Percentiles rank a stretch among this genome's conserved stretches.
Conservation (phyloP, 1,140 invertebrate species). For the Apis cerana region DNA sequence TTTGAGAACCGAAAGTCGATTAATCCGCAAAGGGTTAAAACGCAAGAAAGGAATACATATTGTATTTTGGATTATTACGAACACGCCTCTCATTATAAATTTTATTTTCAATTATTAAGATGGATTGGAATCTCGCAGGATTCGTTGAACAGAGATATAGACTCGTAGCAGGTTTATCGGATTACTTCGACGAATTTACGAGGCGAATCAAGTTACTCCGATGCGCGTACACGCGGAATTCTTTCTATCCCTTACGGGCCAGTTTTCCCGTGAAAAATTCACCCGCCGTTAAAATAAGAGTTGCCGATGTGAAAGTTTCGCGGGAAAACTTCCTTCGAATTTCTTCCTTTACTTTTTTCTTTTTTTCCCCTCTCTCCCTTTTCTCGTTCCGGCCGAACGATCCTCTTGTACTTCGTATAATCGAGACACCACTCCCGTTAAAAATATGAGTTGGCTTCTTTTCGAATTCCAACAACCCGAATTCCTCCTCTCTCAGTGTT, state of each 20-base stretch:
- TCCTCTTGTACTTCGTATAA: constrained; percentile 31
- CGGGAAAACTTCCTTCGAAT: constrained; percentile 17
- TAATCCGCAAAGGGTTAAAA: background rate
- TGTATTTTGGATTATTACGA: background rate
- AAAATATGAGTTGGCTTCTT: constrained; percentile 16
- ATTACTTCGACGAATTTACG: constrained; percentile 13
- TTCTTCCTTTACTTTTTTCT: background rate
- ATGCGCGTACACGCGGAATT: constrained; percentile 26
- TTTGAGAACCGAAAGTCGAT: too few species aligned
- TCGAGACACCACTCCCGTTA: constrained; percentile 14
- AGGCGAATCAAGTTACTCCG: constrained; percentile 12
- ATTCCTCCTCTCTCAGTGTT: background rate
- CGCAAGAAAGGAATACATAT: background rate
- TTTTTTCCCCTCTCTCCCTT: background rate
- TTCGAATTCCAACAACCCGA: constrained; percentile 16
- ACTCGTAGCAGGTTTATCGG: background rate
- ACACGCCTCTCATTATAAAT: background rate
- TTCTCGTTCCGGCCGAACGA: constrained; percentile 1
- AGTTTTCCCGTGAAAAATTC: constrained; percentile 23
- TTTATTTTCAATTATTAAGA: constrained; percentile 13
- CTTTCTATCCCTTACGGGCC: background rate
- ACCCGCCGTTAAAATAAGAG: constrained; percentile 42
- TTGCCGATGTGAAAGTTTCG: constrained; percentile 40
- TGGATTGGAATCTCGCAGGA: too few species aligned
- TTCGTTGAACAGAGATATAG: background rate